Base-by-base conservation (phyloP, 2,888 invertebrate genomes). In the Prenolepis imparis region DNA sequence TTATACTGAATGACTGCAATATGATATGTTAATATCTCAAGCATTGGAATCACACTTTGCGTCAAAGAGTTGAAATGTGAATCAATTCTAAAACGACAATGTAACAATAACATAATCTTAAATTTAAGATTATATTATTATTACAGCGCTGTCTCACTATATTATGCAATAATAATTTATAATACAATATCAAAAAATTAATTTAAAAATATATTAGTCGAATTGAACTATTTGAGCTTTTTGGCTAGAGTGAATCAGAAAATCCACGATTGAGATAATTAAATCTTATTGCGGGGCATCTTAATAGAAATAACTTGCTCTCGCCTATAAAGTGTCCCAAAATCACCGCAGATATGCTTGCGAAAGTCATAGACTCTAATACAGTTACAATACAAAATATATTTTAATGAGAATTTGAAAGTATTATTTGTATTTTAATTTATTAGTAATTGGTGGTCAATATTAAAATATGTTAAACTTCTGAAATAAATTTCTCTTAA, bases 261-360 rank as follows among this genome's bases (percentile, higher is more conserved):
- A 57, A 44, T 11, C 18, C 6, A 44, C 3, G 9, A 59, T 57
- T 57, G 39, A 57, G 36, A 57, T 59, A 78, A 59, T 24, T 21
- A 70, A 70, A 70, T 78, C 70, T 64, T 70, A 67, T 70, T 70
- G 78, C 78, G 59, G 59, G 36, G 59, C 41, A 61, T 59, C 55
- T 80, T 75, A n/a, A 87, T 87, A 89, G 87, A 89, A n/a, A 52
- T 52, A 52, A 89, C 85, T 87, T 89, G 86, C 88, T 91, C 88
- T 82, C 70, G 64, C 15, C 55, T 41, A 15, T 15, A 21, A 77
- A 55, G 55, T 3, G 57, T 77, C 28, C 67, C 55, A 66, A 59
- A 75, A 28, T 28, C 55, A 39, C 24, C 28, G 18, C 18, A 57
- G 39, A 11, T 63, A 21, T 39, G 28, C n/a, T 66, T 41, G 21